A percentile compares a stretch with the other conserved stretches of the same genome.
Conservation (phyloP, 2,888 invertebrate genomes). For the Cistogaster globosa region DNA sequence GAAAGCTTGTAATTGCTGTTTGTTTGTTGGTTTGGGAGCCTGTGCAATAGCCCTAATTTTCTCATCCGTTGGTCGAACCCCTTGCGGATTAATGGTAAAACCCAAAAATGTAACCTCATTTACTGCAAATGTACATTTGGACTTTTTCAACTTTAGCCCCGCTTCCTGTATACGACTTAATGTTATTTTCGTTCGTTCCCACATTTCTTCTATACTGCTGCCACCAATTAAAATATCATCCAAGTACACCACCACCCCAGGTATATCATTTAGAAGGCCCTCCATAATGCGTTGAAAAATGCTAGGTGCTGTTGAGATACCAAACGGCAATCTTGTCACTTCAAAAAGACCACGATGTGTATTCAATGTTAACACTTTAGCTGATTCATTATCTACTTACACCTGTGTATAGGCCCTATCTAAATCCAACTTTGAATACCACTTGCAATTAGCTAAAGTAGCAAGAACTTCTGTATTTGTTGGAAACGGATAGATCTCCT, state of each 20-base stretch:
- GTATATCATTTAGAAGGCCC: constrained; percentile 26
- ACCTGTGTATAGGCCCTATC: too few relatives aligned
- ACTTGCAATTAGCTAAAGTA: too few relatives aligned
- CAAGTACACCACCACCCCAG: constrained; percentile 51
- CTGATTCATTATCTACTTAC: too few relatives aligned
- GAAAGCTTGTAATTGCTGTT: constrained; percentile 35
- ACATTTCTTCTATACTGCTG: constrained; percentile 10
- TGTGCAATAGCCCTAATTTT: constrained; percentile 48
- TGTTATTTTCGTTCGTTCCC: constrained; percentile 2
- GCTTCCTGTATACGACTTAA: constrained; percentile 18
- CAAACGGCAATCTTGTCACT: too few relatives aligned
- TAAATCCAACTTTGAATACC: too few relatives aligned
- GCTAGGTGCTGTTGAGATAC: too few relatives aligned
- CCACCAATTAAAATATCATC: constrained; percentile 59
- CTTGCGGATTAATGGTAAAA: constrained; percentile 26
- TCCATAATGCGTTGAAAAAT: too few relatives aligned
- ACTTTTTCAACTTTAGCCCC: neutral
- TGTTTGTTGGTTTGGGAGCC: constrained; percentile 24
- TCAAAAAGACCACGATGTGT: too few relatives aligned
- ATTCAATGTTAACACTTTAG: too few relatives aligned
- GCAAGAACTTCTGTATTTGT: too few relatives aligned
- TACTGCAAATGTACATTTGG: constrained; percentile 47
- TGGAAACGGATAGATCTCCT: too few relatives aligned
- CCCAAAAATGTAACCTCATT: constrained; percentile 33
- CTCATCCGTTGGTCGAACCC: constrained; percentile 35